These are phyloP conservation scores for Pseudolaguvia tuberculata DNA, from an alignment of 2,113 vertebrate species.

Conservation along the genomic window DNA sequence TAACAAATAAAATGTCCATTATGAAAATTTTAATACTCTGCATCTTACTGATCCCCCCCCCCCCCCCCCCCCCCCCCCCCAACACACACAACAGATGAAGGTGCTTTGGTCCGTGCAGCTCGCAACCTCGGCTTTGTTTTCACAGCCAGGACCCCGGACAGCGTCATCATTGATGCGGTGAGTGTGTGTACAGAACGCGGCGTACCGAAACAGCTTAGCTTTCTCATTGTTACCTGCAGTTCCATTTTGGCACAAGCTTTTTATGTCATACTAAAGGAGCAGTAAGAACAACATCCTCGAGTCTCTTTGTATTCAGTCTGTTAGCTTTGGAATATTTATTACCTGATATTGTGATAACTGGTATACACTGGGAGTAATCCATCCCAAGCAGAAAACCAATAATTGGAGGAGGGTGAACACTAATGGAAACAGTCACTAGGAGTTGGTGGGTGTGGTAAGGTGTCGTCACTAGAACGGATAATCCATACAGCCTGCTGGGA, in stretches of 20 bases:
- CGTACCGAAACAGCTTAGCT: not conserved
- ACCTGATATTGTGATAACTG: not conserved
- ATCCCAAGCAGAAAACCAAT: no score
- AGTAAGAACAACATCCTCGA: not conserved
- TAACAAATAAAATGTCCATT: not conserved
- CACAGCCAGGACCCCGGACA: slow-evolving; percentile 90
- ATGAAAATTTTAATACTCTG: not conserved
- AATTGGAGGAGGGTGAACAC: not conserved
- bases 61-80: not conserved
- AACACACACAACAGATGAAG: slow-evolving; percentile 77
- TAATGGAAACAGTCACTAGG: not conserved
- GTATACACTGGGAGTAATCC: not conserved
- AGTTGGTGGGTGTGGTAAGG: not conserved
- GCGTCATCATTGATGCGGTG: slow-evolving; percentile 88
- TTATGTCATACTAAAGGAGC: not conserved
- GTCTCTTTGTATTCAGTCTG: not conserved
- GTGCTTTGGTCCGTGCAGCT: slow-evolving; percentile 91
- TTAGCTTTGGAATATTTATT: not conserved
- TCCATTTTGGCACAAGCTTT: not conserved
- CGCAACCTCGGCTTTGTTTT: slow-evolving; percentile 86
- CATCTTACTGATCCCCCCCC: not conserved
- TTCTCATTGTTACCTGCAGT: not conserved
- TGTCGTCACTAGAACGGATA: not conserved
- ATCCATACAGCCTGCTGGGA: not conserved
- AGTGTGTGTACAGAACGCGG: slow-evolving; percentile 49